These are phyloP conservation scores for Sylvia atricapilla DNA, from an alignment of 2,113 vertebrate genomes.

Conservation along the genomic window DNA sequence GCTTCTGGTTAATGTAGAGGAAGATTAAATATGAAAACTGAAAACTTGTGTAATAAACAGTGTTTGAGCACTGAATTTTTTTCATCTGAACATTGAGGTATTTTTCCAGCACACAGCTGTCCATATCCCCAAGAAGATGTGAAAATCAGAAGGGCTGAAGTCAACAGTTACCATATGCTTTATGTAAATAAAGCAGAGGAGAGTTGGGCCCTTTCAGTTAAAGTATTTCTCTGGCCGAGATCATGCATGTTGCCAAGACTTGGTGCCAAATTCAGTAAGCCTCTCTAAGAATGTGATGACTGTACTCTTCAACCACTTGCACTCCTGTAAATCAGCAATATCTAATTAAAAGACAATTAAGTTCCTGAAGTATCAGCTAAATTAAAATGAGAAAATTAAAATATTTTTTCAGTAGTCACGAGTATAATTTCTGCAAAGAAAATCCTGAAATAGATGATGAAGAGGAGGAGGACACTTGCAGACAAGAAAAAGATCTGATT, in stretches of 20 bases:
- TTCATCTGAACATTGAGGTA: neutral
- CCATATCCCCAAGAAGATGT: neutral
- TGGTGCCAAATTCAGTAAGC: conserved; percentile 23
- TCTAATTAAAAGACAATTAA: conserved; percentile 21
- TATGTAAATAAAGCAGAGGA: conserved; percentile 8
- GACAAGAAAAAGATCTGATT: neutral
- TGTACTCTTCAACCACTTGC: conserved; percentile 3
- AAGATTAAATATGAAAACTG: neutral
- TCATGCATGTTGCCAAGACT: neutral
- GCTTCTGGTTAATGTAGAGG: neutral
- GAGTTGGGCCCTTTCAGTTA: neutral
- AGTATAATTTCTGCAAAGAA: neutral
- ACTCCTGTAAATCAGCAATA: conserved; percentile 47
- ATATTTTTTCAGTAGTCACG: neutral
- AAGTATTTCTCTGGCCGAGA: neutral
- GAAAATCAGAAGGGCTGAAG: neutral
- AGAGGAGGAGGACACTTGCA: neutral
- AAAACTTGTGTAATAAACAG: neutral
- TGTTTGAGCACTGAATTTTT: neutral
- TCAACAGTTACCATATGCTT: neutral
- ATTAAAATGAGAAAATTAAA: neutral
- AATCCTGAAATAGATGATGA: neutral
- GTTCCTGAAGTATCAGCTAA: neutral
- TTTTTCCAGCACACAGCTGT: neutral
- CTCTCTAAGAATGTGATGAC: conserved; percentile 29